Evolutionary conservation across 2,113 vertebrate species (phyloP).

Genomic region (human (Homo sapiens)): DNA sequence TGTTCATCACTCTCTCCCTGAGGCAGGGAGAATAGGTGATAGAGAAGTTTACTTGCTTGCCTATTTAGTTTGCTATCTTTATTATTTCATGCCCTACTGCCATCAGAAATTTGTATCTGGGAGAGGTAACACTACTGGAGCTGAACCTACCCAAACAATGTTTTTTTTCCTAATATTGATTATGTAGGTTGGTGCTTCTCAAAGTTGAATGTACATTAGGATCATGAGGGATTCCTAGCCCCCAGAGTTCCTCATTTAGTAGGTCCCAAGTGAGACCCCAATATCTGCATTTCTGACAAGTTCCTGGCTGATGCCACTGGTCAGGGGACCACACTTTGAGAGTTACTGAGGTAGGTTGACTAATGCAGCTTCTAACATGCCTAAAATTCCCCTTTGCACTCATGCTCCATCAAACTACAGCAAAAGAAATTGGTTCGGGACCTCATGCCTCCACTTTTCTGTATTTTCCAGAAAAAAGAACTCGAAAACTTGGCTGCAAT

Average conservation of each 20-base stretch:
- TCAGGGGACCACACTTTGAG: background rate
- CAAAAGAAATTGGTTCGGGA: background rate
- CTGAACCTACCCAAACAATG: background rate
- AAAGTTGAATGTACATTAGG: background rate
- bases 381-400: background rate
- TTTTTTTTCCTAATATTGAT: background rate
- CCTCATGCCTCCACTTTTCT: conserved; percentile 36
- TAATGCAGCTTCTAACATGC: background rate
- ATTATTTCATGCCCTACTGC: background rate
- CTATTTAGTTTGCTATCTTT: background rate
- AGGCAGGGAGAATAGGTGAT: background rate
- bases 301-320: background rate
- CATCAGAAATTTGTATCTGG: background rate
- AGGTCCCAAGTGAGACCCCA: background rate
- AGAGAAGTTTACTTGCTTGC: background rate
- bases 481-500: conserved; percentile 92
- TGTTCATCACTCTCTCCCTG: background rate
- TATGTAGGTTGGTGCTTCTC: background rate
- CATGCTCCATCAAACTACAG: background rate
- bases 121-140: background rate
- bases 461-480: conserved; percentile 88
- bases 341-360: background rate
- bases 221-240: background rate
- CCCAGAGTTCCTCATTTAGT: background rate
- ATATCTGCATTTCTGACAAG: background rate